Conservation (phyloP, 2,888 invertebrate genomes). For the Lepeophtheirus nordmannii region DNA sequence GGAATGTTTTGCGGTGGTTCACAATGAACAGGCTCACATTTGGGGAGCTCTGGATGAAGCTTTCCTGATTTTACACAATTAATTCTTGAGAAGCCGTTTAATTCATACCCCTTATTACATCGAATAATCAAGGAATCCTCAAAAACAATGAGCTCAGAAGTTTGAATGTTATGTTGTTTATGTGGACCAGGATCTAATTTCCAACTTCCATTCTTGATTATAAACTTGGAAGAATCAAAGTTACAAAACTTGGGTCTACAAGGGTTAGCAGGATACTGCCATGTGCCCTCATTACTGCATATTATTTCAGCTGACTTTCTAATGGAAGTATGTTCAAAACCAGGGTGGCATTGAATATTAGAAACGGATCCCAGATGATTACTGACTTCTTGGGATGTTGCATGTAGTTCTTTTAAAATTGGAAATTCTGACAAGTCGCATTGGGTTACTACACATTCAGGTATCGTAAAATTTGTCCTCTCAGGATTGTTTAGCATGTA, state of each 20-base stretch:
- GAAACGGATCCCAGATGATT: neutral
- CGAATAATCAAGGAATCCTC: neutral
- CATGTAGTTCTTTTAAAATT: neutral
- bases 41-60: neutral
- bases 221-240: neutral
- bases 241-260: neutral
- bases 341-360: neutral
- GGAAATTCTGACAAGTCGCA: slow-evolving; percentile 2
- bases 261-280: neutral
- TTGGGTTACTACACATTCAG: neutral
- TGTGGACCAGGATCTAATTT: neutral
- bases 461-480: neutral
- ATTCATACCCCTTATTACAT: neutral
- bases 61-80: neutral
- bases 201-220: neutral
- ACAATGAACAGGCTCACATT: neutral
- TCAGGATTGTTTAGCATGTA: neutral
- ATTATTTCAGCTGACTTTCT: neutral
- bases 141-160: neutral
- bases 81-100: neutral
- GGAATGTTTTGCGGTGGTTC: neutral
- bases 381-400: neutral
- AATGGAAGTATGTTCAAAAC: neutral
- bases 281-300: neutral
- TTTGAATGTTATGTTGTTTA: neutral